Conservation (phyloP, 2,797 vertebrate genomes). For the Hyperoplus lanceolatus region DNA sequence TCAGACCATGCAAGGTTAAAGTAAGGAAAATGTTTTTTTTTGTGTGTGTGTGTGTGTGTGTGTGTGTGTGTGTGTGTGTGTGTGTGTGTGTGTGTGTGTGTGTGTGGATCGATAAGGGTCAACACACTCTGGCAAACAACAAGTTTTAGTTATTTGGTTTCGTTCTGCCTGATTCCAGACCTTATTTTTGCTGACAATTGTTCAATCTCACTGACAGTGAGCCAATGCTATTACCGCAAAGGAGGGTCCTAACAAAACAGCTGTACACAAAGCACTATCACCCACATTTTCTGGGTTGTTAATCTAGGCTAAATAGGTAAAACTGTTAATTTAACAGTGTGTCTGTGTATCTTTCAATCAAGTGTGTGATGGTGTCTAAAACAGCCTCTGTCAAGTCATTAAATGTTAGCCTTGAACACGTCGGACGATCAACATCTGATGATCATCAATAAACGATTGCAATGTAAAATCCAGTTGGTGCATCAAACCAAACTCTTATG, state of each 20-base stretch:
- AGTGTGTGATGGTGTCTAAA: background rate
- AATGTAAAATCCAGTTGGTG: background rate
- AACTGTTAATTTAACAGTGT: background rate
- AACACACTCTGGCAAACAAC: background rate
- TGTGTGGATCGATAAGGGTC: background rate
- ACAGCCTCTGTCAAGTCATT: background rate
- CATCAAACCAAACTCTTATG: background rate
- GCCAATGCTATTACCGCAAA: slow-evolving; percentile 27
- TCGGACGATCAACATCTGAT: background rate
- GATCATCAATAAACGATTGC: background rate
- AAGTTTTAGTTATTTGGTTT: background rate
- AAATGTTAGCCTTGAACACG: background rate
- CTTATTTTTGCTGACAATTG: slow-evolving; percentile 6
- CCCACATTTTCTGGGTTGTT: background rate
- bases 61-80: too few species aligned
- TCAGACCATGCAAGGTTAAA: background rate
- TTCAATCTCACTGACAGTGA: background rate
- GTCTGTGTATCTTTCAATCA: background rate
- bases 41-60: too few species aligned
- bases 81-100: too few species aligned
- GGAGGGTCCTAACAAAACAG: background rate
- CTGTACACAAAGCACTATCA: slow-evolving; percentile 3
- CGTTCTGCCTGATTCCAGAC: slow-evolving; percentile 4
- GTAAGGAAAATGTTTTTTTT: background rate
- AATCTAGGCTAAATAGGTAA: background rate